phyloP scores from a whole-genome alignment of 2,113 vertebrate species.

The Atherinomorus stipes region DNA sequence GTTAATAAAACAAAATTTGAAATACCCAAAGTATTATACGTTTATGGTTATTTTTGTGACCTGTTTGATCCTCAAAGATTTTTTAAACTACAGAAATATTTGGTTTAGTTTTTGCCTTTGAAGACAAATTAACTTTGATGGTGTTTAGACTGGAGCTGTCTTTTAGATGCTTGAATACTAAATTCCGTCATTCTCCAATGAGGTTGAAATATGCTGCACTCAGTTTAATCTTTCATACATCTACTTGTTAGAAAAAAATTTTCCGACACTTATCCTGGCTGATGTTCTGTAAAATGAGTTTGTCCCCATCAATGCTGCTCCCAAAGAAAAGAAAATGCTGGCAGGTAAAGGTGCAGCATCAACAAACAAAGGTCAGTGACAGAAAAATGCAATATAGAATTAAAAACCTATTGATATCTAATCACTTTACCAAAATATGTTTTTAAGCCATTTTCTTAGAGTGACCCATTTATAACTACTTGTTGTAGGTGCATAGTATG shows the following conservation, averaged over 20 bases:
- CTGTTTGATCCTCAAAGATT: too few species aligned
- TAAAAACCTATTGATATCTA: too few species aligned
- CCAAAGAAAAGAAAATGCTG: too few species aligned
- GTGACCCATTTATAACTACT: too few species aligned
- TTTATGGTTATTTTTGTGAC: background rate
- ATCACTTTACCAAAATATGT: too few species aligned
- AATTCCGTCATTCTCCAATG: background rate
- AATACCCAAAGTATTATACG: constrained; percentile 53
- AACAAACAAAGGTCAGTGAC: too few species aligned
- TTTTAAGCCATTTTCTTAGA: too few species aligned
- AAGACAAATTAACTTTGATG: constrained; percentile 6
- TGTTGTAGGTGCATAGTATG: too few species aligned
- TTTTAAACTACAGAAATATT: background rate
- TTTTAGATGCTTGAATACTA: background rate
- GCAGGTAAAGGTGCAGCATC: too few species aligned
- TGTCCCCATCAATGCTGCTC: too few species aligned
- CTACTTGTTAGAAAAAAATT: background rate
- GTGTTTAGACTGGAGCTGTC: background rate
- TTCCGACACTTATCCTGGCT: background rate
- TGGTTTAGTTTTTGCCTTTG: background rate
- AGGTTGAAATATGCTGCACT: too few species aligned
- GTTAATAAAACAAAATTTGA: constrained; percentile 91
- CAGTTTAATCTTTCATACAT: background rate
- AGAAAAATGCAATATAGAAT: too few species aligned
- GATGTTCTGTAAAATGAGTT: background rate